These are phyloP conservation scores for Volucella bombylans DNA, from an alignment of 2,888 invertebrate species.

Conservation along the genomic window DNA sequence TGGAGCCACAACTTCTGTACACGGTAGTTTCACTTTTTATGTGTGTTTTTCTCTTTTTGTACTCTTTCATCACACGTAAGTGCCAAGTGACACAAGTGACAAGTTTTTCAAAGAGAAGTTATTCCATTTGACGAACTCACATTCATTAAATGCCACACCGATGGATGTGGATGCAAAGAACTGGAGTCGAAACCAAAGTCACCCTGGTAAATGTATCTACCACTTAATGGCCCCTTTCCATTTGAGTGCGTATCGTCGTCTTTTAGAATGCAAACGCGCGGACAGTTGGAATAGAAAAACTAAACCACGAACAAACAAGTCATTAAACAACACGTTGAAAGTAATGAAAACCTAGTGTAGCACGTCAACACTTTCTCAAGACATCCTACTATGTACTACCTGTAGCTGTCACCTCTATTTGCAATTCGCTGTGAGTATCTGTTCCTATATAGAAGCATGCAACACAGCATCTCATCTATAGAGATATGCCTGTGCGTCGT, in stretches of 20 bases:
- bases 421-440: constrained; percentile 5
- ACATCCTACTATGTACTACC: constrained; percentile 43
- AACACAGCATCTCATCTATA: constrained; percentile 18
- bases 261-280: constrained; percentile 23
- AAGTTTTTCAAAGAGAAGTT: constrained; percentile 23
- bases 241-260: constrained; percentile 47
- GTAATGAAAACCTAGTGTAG: constrained; percentile 61
- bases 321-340: constrained; percentile 64
- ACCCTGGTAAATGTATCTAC: constrained; percentile 31
- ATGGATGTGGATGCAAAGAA: background rate
- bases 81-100: constrained; percentile 52
- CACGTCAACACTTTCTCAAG: constrained; percentile 71
- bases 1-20: constrained; percentile 56
- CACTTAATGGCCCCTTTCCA: constrained; percentile 50
- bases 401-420: constrained; percentile 61
- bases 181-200: constrained; percentile 9
- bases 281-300: constrained; percentile 5
- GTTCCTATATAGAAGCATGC: constrained; percentile 27
- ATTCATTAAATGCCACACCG: constrained; percentile 24
- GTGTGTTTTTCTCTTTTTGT: background rate
- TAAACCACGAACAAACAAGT: constrained; percentile 58
- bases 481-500: background rate
- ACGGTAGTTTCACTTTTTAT: constrained; percentile 66
- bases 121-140: constrained; percentile 48
- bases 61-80: constrained; percentile 1